Conservation (phyloP, 2,797 vertebrate species). For the Bradypodion ventrale region DNA sequence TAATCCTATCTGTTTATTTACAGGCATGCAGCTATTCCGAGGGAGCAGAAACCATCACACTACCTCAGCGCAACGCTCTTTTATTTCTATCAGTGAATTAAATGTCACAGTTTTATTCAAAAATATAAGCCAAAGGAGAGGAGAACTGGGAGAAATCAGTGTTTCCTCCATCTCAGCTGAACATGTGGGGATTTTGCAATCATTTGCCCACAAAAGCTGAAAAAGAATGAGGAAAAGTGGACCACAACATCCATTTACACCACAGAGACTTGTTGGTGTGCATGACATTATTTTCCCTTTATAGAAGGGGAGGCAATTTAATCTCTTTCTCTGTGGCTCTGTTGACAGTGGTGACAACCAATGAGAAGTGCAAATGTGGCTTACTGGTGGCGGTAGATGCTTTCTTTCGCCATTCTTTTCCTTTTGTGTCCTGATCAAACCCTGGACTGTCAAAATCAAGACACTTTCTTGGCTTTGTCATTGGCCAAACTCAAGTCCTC, state of each 20-base stretch:
- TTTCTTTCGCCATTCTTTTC: no score
- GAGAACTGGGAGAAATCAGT: neutral
- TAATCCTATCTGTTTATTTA: neutral
- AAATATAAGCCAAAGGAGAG: neutral
- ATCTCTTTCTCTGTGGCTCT: no score
- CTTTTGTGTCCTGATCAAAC: neutral
- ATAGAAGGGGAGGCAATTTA: no score
- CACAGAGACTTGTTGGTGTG: no score
- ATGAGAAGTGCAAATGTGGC: no score
- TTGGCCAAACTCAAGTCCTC: no score
- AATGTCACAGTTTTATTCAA: neutral
- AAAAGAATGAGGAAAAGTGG: neutral
- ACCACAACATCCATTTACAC: no score
- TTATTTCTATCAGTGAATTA: neutral
- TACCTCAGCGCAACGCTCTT: neutral
- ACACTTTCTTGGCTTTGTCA: no score
- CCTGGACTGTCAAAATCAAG: no score
- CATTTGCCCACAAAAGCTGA: neutral
- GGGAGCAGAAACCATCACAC: neutral
- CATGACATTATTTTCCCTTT: no score
- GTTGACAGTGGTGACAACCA: no score
- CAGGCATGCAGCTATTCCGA: neutral
- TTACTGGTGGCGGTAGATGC: neutral
- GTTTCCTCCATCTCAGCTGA: neutral
- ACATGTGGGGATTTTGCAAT: neutral